Conservation (phyloP, 1,140 invertebrate genomes). For the Paraescarpia echinospica region DNA sequence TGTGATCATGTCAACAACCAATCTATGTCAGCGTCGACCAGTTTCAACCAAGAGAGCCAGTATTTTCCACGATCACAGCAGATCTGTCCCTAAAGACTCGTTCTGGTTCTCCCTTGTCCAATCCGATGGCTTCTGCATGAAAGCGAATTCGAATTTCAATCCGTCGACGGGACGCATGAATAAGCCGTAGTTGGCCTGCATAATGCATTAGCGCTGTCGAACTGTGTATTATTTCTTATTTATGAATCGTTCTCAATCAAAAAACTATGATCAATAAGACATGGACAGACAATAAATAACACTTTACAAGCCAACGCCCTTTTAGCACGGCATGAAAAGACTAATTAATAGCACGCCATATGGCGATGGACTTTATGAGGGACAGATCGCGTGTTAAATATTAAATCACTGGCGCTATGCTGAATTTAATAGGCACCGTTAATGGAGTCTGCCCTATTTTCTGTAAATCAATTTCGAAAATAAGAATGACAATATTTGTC, state of each 20-base stretch:
- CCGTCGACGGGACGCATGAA: background rate
- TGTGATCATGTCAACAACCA: no score
- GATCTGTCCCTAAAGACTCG: background rate
- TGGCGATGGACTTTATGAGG: background rate
- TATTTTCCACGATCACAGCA: background rate
- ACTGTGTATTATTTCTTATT: background rate
- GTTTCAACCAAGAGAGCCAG: background rate
- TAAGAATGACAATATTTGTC: no score
- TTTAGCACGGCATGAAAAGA: background rate
- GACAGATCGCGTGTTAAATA: background rate
- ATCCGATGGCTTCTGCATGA: background rate
- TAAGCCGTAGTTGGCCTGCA: background rate
- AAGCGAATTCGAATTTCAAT: background rate
- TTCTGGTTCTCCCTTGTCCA: background rate
- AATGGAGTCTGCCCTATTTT: background rate
- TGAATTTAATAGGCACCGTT: background rate
- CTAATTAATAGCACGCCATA: background rate
- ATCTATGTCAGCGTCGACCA: no score
- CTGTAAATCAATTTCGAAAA: no score
- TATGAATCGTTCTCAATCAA: background rate
- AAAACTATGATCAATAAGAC: background rate
- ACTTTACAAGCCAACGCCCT: background rate
- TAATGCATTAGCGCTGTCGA: background rate
- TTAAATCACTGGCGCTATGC: background rate
- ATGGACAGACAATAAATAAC: background rate